phyloP scores from a whole-genome alignment of 1,140 invertebrate species.

The Scylla paramamosain region DNA sequence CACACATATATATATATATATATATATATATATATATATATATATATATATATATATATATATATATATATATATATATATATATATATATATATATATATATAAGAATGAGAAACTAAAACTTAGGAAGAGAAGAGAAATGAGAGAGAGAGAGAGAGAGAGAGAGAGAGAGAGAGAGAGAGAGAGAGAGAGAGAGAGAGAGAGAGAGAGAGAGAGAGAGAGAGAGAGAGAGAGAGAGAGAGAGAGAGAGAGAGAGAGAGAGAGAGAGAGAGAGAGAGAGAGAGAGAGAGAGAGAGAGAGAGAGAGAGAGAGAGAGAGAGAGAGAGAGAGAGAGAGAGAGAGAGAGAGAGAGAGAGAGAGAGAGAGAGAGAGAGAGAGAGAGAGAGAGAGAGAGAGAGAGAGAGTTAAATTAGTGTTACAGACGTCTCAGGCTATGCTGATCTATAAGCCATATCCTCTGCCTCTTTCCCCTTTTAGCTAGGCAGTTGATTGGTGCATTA shows the following conservation, averaged over 20 bases:
- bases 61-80: no score
- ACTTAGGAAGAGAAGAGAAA: neutral
- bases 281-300: conserved; percentile 10
- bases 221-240: conserved; percentile 21
- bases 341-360: neutral
- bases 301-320: neutral
- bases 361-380: neutral
- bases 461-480: no score
- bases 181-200: neutral
- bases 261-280: conserved; percentile 20
- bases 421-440: no score
- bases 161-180: neutral
- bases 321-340: neutral
- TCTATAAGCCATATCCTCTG: no score
- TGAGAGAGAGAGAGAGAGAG: neutral
- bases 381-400: conserved; percentile 21
- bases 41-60: no score
- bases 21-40: no score
- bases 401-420: no score
- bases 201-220: neutral
- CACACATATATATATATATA: no score
- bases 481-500: no score
- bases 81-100: no score
- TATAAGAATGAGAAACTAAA: neutral
- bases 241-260: conserved; percentile 20